Conservation (phyloP, 2,888 invertebrate species). For the Hartigia nigra region DNA sequence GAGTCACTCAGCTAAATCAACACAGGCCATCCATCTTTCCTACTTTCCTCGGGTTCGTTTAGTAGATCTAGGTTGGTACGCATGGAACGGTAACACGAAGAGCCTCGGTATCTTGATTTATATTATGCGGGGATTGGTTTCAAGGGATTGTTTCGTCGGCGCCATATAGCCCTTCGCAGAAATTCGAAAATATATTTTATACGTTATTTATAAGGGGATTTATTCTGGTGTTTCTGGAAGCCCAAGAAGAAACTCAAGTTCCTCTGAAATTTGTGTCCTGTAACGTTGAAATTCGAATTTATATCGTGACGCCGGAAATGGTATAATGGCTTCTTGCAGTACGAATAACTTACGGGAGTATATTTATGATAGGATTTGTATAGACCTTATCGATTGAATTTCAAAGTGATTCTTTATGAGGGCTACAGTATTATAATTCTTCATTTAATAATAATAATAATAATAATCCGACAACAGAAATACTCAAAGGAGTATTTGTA, state of each 20-base stretch:
- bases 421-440: not conserved
- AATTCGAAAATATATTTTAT: conserved; percentile 17
- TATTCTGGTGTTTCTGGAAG: not conserved
- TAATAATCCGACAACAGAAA: too few relatives aligned
- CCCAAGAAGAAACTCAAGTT: not conserved
- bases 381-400: not conserved
- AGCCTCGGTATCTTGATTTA: not conserved
- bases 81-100: not conserved
- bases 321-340: not conserved
- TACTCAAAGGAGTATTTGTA: too few relatives aligned
- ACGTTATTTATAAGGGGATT: conserved; percentile 23
- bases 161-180: conserved; percentile 25
- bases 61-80: not conserved
- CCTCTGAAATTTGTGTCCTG: not conserved
- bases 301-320: not conserved
- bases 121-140: conserved; percentile 32
- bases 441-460: not conserved
- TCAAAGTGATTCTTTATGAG: not conserved
- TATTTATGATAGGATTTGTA: not conserved
- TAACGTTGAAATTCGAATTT: not conserved
- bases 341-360: not conserved
- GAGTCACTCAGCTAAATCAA: conserved; percentile 22
- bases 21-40: conserved; percentile 26
- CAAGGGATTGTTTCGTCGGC: conserved; percentile 38
- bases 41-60: conserved; percentile 12